Evolutionary conservation across 2,888 invertebrate genomes (phyloP), one percentile per base, ranked within the genome.

Genomic region (Nudaria mundana): DNA sequence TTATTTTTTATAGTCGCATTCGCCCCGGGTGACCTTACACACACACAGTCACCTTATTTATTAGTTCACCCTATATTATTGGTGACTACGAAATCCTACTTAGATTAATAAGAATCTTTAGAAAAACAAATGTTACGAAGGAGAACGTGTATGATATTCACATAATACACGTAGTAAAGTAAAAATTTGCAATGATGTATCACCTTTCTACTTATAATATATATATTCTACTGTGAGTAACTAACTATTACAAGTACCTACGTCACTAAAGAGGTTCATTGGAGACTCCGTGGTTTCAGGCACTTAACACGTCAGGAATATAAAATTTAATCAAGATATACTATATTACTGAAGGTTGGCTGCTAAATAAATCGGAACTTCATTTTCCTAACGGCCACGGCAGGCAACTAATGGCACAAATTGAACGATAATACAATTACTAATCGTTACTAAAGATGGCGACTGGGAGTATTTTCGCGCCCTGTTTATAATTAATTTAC

Each of bases 401-500:
- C 38, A 44, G 31, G 36, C 39, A 48, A 45, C 39, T 58, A 52
- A 59, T 59, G 49, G 54, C 49, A 37, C 53, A 65, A 69, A 66
- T 69, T 65, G 52, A 67, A 68, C 52, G 60, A 68, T 64, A 68
- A 66, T 55, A 66, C 52, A 56, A 63, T 68, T 61, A 66, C 52
- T 59, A 54, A 69, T 59, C 53, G 56, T 44, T 42, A 50, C 48
- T 51, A 48, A 58, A 63, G 61, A 66, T 55, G 58, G 55, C 46
- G 37, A 45, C 37, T 28, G 46, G 30, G 43, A 43, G 52, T 53
- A 48, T 51, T 58, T 49, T 50, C 51, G 48, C 49, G 51, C 56
- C 41, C 46, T 66, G 58, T 66, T 67, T 65, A 53, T 69, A 61
- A 66, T 69, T 65, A 57, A 65, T 69, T 66, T 63, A 56, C 52